These are phyloP conservation scores for Coptotermes formosanus DNA, from an alignment of 1,140 invertebrate genomes.

Conservation along the genomic window DNA sequence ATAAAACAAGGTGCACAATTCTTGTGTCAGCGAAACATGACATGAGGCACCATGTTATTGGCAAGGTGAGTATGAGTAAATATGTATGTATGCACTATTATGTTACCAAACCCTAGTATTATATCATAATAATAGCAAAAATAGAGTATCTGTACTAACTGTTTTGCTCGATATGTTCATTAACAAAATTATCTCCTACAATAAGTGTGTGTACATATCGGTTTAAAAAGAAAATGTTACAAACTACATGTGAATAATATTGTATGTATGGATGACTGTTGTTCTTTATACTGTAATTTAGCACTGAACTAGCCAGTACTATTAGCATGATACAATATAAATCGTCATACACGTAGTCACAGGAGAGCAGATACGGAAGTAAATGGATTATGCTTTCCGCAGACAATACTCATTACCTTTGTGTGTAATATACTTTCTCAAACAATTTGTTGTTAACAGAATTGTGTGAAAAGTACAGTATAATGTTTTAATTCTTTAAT, in stretches of 20 bases:
- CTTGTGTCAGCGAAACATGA: conserved; percentile 17
- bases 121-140: conserved; percentile 23
- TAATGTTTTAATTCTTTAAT: neutral
- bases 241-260: conserved; percentile 30
- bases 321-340: neutral
- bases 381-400: neutral
- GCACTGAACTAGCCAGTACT: neutral
- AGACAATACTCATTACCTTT: neutral
- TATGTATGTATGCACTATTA: conserved; percentile 18
- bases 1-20: neutral
- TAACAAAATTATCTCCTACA: neutral
- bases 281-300: neutral
- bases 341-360: neutral
- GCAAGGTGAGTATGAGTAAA: conserved; percentile 15
- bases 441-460: conserved; percentile 15
- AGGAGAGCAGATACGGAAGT: neutral
- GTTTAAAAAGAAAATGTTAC: neutral
- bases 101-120: conserved; percentile 23
- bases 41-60: conserved; percentile 3
- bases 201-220: conserved; percentile 30
- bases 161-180: conserved; percentile 23
- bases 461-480: neutral
- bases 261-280: conserved; percentile 24
- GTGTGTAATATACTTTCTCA: neutral
- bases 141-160: conserved; percentile 18